Base-by-base conservation (phyloP, 1,140 invertebrate species). In the Psilanteris sp. region DNA sequence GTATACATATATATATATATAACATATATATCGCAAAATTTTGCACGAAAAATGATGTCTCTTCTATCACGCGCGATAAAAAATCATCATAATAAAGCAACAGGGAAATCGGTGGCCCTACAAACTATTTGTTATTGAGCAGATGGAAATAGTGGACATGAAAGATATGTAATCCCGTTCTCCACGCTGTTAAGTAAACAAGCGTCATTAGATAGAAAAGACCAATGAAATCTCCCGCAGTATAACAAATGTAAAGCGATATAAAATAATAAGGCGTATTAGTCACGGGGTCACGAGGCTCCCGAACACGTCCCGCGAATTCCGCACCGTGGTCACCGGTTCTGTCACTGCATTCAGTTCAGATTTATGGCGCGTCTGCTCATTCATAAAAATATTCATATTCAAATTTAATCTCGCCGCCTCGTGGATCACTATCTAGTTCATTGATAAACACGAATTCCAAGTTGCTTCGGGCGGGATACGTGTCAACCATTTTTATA, bases 381-480 rank as follows among this genome's bases (percentile, higher is more conserved):
- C 86, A 88, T 87, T 88, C 86, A 87, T 87, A 86, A 88, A 86
- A 88, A 86, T 87, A 87, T 88, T 87, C 85, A 87, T 87, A 88
- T 88, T 88, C 85, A 83, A 81, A 87, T 78, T 50, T 59, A 16
- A 39, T 16, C 14, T 15, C n/a, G 22, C 55, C 39, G 29, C 29
- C 14, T 55, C 62, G 27, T 48, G 64, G 62, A 72, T 71, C 71
- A 24, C 55, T 75, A 71, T 70, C 71, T 75, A 57, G 72, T 75
- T 75, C 72, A 75, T 75, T 75, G 72, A 75, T 64, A 62, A 75
- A 75, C 64, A 62, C 62, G 57, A 46, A 75, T 75, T 68, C 55
- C 64, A 43, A n/a, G 8, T 8, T 9, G 48, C 61, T 59, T 46
- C 36, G 29, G 22, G 3, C 13, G 14, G 9, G 15, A 62, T 55